These are phyloP conservation scores for Protaetia brevitarsis DNA, from an alignment of 1,140 invertebrate species.

Conservation along the genomic window DNA sequence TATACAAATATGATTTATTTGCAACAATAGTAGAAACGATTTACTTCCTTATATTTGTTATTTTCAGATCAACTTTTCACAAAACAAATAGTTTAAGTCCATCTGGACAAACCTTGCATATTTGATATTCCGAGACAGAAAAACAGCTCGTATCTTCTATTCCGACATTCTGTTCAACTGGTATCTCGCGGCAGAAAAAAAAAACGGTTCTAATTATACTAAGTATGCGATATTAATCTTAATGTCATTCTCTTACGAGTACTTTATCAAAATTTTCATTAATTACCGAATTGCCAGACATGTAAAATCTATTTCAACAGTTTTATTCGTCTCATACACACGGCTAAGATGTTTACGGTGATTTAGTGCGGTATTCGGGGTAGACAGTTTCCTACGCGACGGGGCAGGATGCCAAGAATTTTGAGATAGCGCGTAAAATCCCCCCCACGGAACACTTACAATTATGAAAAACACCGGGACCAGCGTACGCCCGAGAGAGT, in stretches of 20 bases:
- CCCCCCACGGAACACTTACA: background rate
- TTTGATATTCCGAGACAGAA: too few relatives aligned
- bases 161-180: background rate
- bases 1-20: too few relatives aligned
- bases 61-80: too few relatives aligned
- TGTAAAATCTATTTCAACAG: background rate
- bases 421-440: constrained; percentile 2
- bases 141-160: too few relatives aligned
- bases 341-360: background rate
- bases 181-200: too few relatives aligned
- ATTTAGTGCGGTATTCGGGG: background rate
- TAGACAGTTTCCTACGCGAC: background rate
- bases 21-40: too few relatives aligned
- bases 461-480: background rate
- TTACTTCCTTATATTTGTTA: too few relatives aligned
- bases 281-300: background rate
- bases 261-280: constrained; percentile 9
- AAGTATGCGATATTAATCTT: background rate
- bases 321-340: too few relatives aligned
- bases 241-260: too few relatives aligned
- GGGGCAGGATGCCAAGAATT: background rate
- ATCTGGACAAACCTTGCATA: too few relatives aligned
- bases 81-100: too few relatives aligned
- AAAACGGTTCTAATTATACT: background rate
- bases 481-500: background rate